A percentile compares a stretch with the other conserved stretches of the same genome.
Conservation (phyloP, 2,888 invertebrate species). For the Parelbella ahira region DNA sequence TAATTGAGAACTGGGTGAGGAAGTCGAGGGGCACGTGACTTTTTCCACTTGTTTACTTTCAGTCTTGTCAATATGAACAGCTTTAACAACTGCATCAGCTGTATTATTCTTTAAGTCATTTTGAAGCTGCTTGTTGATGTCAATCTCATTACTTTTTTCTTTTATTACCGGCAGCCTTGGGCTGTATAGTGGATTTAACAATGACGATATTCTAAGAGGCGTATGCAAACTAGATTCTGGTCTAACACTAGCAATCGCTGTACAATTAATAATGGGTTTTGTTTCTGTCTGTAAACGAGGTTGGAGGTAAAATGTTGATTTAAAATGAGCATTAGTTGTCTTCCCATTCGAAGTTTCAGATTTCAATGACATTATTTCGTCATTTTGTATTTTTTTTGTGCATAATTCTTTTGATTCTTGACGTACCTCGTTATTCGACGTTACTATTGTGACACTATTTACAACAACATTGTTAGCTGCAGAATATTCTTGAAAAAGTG, state of each 20-base stretch:
- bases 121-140: neutral
- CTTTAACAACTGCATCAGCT: neutral
- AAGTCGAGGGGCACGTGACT: too few relatives aligned
- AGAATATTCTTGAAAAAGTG: neutral
- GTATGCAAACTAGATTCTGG: constrained; percentile 39
- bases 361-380: too few relatives aligned
- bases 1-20: too few relatives aligned
- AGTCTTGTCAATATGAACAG: neutral
- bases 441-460: constrained; percentile 28
- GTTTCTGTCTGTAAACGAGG: too few relatives aligned
- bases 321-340: too few relatives aligned
- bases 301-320: too few relatives aligned
- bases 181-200: constrained; percentile 41
- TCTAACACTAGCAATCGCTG: neutral
- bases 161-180: constrained; percentile 34
- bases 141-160: constrained; percentile 1
- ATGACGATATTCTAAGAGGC: constrained; percentile 62
- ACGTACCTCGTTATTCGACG: neutral
- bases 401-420: too few relatives aligned
- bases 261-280: too few relatives aligned
- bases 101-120: neutral
- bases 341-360: too few relatives aligned
- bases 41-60: neutral
- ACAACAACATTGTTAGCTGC: constrained; percentile 15
- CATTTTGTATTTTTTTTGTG: neutral